phyloP scores from a whole-genome alignment of 1,140 invertebrate genomes.

The Achroia grisella region DNA sequence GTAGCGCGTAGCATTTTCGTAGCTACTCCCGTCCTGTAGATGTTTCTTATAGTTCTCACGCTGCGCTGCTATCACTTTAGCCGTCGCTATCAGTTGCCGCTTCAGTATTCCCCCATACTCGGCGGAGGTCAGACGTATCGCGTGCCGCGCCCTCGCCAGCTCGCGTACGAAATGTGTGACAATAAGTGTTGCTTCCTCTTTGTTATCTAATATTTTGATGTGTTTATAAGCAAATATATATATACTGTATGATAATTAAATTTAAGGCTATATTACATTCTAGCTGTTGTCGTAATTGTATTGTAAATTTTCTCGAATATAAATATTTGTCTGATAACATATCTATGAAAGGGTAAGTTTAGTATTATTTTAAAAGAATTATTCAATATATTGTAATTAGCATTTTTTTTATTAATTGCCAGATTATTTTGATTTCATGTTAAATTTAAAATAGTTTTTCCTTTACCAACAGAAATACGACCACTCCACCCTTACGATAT shows the following conservation, averaged over 20 bases:
- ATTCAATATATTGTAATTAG: too few species aligned
- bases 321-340: background rate
- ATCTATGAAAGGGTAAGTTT: slow-evolving; percentile 8
- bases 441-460: too few species aligned
- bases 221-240: slow-evolving; percentile 20
- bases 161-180: slow-evolving; percentile 67
- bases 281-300: slow-evolving; percentile 1
- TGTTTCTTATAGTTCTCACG: slow-evolving; percentile 5
- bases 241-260: background rate
- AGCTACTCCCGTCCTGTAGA: slow-evolving; percentile 20
- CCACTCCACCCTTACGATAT: too few species aligned
- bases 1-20: slow-evolving; percentile 30
- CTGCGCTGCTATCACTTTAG: slow-evolving; percentile 13
- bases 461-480: too few species aligned
- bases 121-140: slow-evolving; percentile 34
- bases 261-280: background rate
- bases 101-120: slow-evolving; percentile 47
- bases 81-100: slow-evolving; percentile 13
- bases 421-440: too few species aligned
- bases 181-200: slow-evolving; percentile 71
- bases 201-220: slow-evolving; percentile 44
- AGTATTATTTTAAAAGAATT: too few species aligned
- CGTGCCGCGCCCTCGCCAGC: slow-evolving; percentile 21
- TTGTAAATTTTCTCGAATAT: slow-evolving; percentile 6
- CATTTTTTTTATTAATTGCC: too few species aligned